These are phyloP conservation scores for Oceanites oceanicus DNA, from an alignment of 2,113 vertebrate genomes.

Conservation along the genomic window DNA sequence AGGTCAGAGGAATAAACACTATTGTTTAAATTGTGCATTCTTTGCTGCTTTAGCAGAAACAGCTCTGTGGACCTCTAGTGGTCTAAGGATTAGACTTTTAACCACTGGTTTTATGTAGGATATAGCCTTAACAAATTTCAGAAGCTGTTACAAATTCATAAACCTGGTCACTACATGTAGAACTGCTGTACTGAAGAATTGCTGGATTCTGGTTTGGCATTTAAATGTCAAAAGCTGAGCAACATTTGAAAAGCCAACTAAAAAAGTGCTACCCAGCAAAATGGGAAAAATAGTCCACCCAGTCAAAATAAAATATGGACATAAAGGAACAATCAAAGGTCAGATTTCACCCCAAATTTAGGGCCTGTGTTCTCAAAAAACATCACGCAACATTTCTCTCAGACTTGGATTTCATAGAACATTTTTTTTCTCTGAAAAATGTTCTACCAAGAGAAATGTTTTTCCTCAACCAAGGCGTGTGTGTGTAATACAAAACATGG, in stretches of 20 bases:
- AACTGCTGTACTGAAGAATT: not conserved
- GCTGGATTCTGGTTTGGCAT: not conserved
- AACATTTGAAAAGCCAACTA: not conserved
- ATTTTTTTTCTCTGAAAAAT: not conserved
- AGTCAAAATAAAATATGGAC: not conserved
- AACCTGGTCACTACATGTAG: not conserved
- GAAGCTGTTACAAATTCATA: not conserved
- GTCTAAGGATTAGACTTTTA: conserved; percentile 2
- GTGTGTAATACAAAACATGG: not conserved
- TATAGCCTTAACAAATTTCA: not conserved
- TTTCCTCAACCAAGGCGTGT: not conserved
- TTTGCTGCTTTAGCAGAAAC: conserved; percentile 18
- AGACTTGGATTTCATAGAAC: not conserved
- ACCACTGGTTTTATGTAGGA: not conserved
- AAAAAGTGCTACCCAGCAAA: not conserved
- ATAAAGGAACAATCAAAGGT: not conserved
- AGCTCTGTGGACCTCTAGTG: conserved; percentile 67
- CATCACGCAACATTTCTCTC: not conserved
- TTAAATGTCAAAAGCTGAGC: not conserved
- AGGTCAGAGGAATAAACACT: not conserved
- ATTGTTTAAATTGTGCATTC: not conserved
- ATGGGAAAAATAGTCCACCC: not conserved
- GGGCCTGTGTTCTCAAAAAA: not conserved
- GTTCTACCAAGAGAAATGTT: conserved; percentile 29
- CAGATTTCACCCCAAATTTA: not conserved